These are phyloP conservation scores for Andrena marginata DNA, from an alignment of 2,888 invertebrate species.

Conservation along the genomic window DNA sequence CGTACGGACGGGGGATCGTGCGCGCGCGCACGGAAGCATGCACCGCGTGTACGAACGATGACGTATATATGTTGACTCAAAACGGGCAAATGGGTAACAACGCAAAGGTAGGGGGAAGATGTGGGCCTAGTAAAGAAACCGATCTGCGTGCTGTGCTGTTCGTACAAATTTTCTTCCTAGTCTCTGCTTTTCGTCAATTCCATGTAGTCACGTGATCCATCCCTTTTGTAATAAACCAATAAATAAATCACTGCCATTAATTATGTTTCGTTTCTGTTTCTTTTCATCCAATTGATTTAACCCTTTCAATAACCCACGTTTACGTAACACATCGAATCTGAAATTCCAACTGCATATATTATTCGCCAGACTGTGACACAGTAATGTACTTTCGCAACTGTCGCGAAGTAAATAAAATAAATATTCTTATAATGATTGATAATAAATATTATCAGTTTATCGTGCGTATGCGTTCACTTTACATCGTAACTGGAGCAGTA, in stretches of 20 bases:
- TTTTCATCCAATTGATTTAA: not conserved
- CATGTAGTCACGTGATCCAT: constrained; percentile 23
- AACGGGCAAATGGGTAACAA: constrained; percentile 58
- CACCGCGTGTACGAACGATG: constrained; percentile 54
- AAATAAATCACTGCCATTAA: not conserved
- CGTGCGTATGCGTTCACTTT: not conserved
- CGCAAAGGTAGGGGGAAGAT: constrained; percentile 37
- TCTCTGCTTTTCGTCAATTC: constrained; percentile 45
- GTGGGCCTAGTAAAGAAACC: constrained; percentile 33
- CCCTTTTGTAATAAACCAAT: not conserved
- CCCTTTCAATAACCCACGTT: not conserved
- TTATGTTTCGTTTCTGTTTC: not conserved
- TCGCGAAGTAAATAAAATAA: not conserved
- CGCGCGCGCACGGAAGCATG: constrained; percentile 47
- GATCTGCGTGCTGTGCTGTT: constrained; percentile 23
- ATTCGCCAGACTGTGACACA: not conserved
- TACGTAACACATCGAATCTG: not conserved
- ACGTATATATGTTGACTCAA: constrained; percentile 54
- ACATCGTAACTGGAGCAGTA: not conserved
- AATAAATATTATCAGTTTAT: not conserved
- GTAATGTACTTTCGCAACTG: not conserved
- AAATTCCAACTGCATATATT: not conserved
- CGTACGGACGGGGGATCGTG: constrained; percentile 22
- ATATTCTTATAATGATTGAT: not conserved
- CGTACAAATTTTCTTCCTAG: constrained; percentile 30